Percentiles rank a stretch among this genome's conserved stretches.
Conservation (phyloP, 2,888 invertebrate species). For the Drosophila antonietae region DNA sequence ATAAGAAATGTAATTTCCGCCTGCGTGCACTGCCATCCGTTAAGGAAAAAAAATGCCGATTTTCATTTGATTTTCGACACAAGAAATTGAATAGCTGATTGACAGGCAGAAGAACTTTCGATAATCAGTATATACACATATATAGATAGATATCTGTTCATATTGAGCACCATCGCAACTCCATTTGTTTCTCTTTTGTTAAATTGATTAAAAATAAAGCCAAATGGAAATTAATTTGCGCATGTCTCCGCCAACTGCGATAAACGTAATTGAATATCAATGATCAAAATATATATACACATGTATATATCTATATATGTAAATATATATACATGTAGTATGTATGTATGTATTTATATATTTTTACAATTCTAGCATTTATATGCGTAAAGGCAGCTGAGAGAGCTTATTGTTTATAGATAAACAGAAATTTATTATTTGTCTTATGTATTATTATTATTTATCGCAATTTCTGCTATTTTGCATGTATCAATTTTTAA, state of each 20-base stretch:
- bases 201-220: slow-evolving; percentile 36
- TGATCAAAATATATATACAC: slow-evolving; percentile 51
- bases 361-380: slow-evolving; percentile 38
- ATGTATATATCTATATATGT: not conserved
- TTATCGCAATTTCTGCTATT: slow-evolving; percentile 31
- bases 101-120: slow-evolving; percentile 29
- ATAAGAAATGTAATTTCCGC: slow-evolving; percentile 77
- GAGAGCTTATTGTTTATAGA: slow-evolving; percentile 34
- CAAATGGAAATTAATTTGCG: slow-evolving; percentile 48
- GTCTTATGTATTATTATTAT: slow-evolving; percentile 39
- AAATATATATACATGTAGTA: not conserved
- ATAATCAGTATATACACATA: not conserved
- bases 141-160: not conserved
- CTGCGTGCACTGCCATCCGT: slow-evolving; percentile 26
- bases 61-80: slow-evolving; percentile 11
- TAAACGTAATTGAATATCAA: slow-evolving; percentile 72
- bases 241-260: slow-evolving; percentile 57
- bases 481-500: slow-evolving; percentile 30
- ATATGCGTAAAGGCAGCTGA: slow-evolving; percentile 37
- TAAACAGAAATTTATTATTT: slow-evolving; percentile 54
- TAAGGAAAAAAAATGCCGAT: slow-evolving; percentile 9
- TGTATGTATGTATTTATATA: slow-evolving; percentile 2
- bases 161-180: slow-evolving; percentile 2
- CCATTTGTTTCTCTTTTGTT: not conserved
- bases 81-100: slow-evolving; percentile 31